Evolutionary conservation across 2,797 vertebrate species (phyloP), one percentile per base, ranked within the genome.

Genomic region (Distichodus sexfasciatus): DNA sequence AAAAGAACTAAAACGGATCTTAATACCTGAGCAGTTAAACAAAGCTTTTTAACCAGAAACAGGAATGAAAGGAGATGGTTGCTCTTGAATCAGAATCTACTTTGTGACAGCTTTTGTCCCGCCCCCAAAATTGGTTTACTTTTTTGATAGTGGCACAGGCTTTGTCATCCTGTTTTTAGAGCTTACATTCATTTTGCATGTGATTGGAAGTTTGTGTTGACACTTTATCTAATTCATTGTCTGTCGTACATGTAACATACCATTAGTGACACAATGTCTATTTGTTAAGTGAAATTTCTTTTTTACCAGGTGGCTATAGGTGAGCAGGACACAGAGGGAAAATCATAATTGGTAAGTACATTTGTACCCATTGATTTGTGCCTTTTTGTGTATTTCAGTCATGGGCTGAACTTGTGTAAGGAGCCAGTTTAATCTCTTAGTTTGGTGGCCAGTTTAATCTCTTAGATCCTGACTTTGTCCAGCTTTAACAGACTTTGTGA

Each of bases 81-180:
- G 82, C 85, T 90, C 71, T 90, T 82, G 89, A 84, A 90, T 87
- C 89, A 86, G 88, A 84, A 85, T 86, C 48, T 91, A 87, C 90
- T 92, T 87, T 83, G 53, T 74, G 65, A 88, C 91, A 86, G 89
- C 91, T 91, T 81, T 93, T 93, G 89, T 87, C 83, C 77, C 61
- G 47, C 71, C 74, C 87, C 88, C 89, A 88, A 67, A 90, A 92
- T 94, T 93, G 96, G 96, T 99, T 99, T 98, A 99, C 96, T 98
- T 98, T 98, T 99, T 98, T 97, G 93, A 94, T 95, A 92, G 90
- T 91, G 91, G 92, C 89, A 75, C 84, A 85, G 85, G 84, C 81
- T 89, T 83, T 86, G 81, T 69, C 91, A 81, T 82, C 85, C 83
- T 91, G 83, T 86, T 82, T 82, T 85, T 71, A 83, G 57, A 85